Percentiles rank a stretch among this genome's conserved stretches.
phyloP scores from a whole-genome alignment of 2,797 vertebrate species.

The Strix occidentalis region DNA sequence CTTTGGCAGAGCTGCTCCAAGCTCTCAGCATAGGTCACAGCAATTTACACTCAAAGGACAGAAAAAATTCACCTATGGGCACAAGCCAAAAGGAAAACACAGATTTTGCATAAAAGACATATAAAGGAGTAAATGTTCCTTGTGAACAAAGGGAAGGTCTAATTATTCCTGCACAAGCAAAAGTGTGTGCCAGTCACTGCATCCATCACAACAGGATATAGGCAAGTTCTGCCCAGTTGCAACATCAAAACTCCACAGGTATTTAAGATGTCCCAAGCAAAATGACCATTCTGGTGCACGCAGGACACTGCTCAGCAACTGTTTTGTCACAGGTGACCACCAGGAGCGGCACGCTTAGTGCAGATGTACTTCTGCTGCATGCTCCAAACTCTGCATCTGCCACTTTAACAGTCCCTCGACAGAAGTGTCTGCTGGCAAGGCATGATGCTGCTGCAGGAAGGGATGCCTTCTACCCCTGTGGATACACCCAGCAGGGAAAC shows the following conservation, averaged over 20 bases:
- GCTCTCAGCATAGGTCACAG: background rate
- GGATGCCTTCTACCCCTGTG: background rate
- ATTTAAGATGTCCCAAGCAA: background rate
- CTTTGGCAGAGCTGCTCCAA: background rate
- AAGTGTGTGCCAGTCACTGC: background rate
- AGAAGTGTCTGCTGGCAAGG: background rate
- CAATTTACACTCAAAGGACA: background rate
- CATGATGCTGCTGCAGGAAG: background rate
- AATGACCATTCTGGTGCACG: background rate
- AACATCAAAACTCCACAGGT: background rate
- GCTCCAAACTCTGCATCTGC: background rate
- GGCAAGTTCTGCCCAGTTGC: background rate
- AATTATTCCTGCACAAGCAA: background rate
- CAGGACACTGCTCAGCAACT: background rate
- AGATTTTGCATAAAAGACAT: background rate
- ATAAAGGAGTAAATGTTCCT: background rate
- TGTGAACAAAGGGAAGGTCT: background rate
- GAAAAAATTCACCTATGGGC: background rate
- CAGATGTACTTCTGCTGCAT: rapidly evolving
- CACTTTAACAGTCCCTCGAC: background rate
- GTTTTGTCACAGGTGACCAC: background rate
- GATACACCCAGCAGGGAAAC: background rate
- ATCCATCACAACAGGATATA: background rate
- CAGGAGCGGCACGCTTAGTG: background rate
- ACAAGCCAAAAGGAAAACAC: background rate